Evolutionary conservation across 2,797 vertebrate genomes (phyloP).

Genomic region (Dallia pectoralis): DNA sequence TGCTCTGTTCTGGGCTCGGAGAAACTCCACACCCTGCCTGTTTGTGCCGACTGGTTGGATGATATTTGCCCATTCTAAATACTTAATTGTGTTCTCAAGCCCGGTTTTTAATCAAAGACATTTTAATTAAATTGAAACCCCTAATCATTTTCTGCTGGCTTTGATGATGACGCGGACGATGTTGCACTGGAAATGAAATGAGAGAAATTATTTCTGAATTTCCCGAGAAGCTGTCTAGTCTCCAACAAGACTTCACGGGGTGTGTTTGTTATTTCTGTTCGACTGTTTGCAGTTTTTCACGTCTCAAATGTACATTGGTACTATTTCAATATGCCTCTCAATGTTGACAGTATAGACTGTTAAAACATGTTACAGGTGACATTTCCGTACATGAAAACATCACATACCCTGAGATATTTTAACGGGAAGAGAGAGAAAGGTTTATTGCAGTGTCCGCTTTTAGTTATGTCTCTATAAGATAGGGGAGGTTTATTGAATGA

Average conservation of each 20-base stretch:
- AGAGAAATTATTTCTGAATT: slow-evolving; percentile 43
- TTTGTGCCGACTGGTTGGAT: slow-evolving; percentile 24
- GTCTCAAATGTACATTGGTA: neutral
- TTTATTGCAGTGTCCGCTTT: neutral
- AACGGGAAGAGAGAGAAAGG: neutral
- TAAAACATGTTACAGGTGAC: neutral
- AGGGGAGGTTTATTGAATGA: neutral
- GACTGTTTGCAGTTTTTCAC: neutral
- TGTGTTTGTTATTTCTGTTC: neutral
- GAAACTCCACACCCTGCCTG: slow-evolving; percentile 17
- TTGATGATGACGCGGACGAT: slow-evolving; percentile 36
- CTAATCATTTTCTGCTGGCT: slow-evolving; percentile 50
- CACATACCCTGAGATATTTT: neutral
- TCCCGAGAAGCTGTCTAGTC: slow-evolving; percentile 37
- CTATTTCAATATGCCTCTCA: neutral
- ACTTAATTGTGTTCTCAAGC: slow-evolving; percentile 54
- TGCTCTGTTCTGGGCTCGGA: neutral
- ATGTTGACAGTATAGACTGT: no score
- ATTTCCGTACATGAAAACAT: neutral
- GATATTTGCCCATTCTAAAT: slow-evolving; percentile 33
- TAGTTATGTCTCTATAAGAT: neutral
- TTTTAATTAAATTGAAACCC: slow-evolving; percentile 64
- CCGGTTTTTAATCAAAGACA: slow-evolving; percentile 59
- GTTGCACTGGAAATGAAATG: slow-evolving; percentile 51
- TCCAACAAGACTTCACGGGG: slow-evolving; percentile 16